Percentiles rank a stretch among this genome's conserved stretches.
phyloP scores from a whole-genome alignment of 2,113 vertebrate species.

The Ptychochromis oligacanthus region DNA sequence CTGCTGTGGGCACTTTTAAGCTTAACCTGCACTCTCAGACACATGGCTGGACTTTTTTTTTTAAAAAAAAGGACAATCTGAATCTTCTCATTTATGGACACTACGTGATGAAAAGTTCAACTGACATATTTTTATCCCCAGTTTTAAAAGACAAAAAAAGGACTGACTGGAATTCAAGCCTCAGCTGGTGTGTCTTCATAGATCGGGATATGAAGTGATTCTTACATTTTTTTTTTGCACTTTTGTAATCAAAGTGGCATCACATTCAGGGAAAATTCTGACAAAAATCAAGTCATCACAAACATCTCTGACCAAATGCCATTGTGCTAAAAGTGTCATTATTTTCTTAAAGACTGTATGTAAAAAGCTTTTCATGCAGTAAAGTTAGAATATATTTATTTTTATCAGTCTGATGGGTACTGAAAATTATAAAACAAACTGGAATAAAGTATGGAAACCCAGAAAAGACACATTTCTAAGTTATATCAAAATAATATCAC shows the following conservation, averaged over 20 bases:
- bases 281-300: not conserved
- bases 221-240: not conserved
- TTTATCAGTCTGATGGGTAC: not conserved
- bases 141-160: constrained; percentile 18
- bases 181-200: not conserved
- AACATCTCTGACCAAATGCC: constrained; percentile 1
- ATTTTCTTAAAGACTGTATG: not conserved
- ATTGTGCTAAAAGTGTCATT: not conserved
- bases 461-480: not conserved
- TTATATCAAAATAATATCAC: not conserved
- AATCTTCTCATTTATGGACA: constrained; percentile 28
- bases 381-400: not conserved
- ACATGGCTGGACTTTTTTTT: not conserved
- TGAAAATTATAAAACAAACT: not conserved
- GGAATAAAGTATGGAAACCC: not conserved
- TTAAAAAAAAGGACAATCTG: not conserved
- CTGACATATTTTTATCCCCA: not conserved
- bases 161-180: not conserved
- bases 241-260: not conserved
- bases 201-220: not conserved
- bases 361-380: not conserved
- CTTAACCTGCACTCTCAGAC: not conserved
- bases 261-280: not conserved
- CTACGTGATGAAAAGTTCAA: not conserved
- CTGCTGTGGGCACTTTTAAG: not conserved